Evolutionary conservation across 2,113 vertebrate genomes (phyloP).

Genomic region (Mesembrinibis cayennensis): DNA sequence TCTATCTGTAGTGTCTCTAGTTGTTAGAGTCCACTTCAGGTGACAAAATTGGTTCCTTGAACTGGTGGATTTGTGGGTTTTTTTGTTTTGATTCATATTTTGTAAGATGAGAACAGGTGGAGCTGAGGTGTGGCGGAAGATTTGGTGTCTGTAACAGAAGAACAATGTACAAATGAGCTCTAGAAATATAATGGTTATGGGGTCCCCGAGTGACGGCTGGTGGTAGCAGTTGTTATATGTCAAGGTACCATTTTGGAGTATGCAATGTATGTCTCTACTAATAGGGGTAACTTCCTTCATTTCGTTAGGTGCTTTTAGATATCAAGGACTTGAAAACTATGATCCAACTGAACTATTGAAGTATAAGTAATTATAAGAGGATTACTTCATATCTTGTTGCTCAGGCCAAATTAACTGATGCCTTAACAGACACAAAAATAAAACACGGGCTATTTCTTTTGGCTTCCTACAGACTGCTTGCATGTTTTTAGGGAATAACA

Average conservation of each 20-base stretch:
- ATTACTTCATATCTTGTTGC: not conserved
- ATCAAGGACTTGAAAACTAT: not conserved
- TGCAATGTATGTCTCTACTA: not conserved
- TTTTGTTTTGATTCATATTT: not conserved
- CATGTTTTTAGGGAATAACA: not conserved
- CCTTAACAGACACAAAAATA: not conserved
- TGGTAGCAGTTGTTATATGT: not conserved
- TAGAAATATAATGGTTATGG: fast-evolving
- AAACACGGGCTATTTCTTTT: not conserved
- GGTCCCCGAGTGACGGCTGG: fast-evolving
- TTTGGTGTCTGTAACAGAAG: not conserved
- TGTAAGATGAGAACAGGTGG: not conserved
- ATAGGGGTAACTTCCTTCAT: not conserved
- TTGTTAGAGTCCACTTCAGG: not conserved
- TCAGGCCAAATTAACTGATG: not conserved
- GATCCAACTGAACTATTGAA: not conserved
- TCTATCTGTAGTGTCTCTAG: not conserved
- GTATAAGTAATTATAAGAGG: not conserved
- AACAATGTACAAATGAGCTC: not conserved
- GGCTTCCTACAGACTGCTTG: not conserved
- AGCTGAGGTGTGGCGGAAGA: not conserved
- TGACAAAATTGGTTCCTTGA: not conserved
- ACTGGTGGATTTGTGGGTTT: not conserved
- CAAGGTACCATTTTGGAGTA: not conserved
- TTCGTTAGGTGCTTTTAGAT: not conserved